These are phyloP conservation scores for Coregonus suidteri DNA, from an alignment of 2,797 vertebrate species.

Conservation along the genomic window DNA sequence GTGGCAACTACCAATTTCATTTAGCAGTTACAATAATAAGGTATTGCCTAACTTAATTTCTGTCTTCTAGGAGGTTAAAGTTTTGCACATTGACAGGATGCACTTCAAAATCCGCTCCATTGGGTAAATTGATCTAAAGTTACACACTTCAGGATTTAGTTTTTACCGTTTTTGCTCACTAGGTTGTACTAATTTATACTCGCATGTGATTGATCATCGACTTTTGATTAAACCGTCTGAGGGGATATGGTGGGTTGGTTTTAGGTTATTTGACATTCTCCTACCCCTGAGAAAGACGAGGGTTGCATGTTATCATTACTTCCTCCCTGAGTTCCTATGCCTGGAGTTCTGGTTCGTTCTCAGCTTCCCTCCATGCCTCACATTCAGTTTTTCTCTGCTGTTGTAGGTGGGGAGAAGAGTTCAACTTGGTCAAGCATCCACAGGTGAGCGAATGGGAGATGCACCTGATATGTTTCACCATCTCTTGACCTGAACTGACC, in stretches of 20 bases:
- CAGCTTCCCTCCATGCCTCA: not conserved
- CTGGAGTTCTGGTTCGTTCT: not conserved
- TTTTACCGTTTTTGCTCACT: not conserved
- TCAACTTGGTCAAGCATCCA: constrained; percentile 89
- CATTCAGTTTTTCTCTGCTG: not conserved
- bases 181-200: not conserved
- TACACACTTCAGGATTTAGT: not conserved
- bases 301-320: not conserved
- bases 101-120: constrained; percentile 90
- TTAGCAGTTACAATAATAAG: not conserved
- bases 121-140: constrained; percentile 79
- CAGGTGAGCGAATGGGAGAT: constrained; percentile 77
- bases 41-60: not conserved
- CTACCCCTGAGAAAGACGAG: not conserved
- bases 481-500: not conserved
- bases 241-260: not conserved
- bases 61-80: constrained; percentile 88
- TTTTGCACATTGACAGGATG: constrained; percentile 85
- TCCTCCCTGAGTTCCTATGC: not conserved
- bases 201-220: not conserved
- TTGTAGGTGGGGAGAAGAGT: constrained; percentile 95
- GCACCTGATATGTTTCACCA: not conserved
- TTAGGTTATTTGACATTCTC: not conserved
- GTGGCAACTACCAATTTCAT: not conserved
- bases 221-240: not conserved